A percentile compares a stretch with the other conserved stretches of the same genome.
phyloP scores from a whole-genome alignment of 2,113 vertebrate species.

The Nothoprocta pentlandii region DNA sequence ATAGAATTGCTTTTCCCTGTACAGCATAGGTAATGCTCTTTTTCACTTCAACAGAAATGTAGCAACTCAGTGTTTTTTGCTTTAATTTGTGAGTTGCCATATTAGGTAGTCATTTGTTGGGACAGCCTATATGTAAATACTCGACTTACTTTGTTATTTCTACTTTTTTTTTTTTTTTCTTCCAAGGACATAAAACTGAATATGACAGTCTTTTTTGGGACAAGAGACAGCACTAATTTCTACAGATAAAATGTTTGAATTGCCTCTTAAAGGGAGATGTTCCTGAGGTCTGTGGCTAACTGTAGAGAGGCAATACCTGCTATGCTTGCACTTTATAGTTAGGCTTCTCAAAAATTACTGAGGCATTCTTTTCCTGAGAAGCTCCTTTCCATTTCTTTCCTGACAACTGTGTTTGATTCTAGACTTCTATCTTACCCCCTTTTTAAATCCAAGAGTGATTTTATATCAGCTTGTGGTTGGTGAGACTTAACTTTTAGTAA shows the following conservation, averaged over 20 bases:
- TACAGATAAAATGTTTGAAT: neutral
- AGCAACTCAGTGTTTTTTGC: neutral
- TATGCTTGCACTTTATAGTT: neutral
- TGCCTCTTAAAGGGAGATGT: neutral
- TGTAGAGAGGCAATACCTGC: neutral
- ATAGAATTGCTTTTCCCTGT: neutral
- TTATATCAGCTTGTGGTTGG: neutral
- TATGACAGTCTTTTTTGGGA: neutral
- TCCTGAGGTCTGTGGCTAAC: neutral
- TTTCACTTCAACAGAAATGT: neutral
- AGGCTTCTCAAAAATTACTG: neutral
- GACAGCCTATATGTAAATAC: neutral
- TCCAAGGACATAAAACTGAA: neutral
- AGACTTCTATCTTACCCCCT: neutral
- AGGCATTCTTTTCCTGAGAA: neutral
- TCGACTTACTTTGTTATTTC: neutral
- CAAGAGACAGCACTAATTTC: no score
- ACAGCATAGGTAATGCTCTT: no score
- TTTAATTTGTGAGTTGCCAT: neutral
- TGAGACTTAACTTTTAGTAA: fast-evolving
- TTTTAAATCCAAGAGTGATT: neutral
- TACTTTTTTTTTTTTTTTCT: neutral
- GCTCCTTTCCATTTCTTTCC: neutral
- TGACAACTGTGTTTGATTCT: neutral
- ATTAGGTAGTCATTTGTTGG: neutral